Evolutionary conservation across 2,888 invertebrate genomes (phyloP), one percentile per base, ranked within the genome.

Genomic region (Pammene fasciana): DNA sequence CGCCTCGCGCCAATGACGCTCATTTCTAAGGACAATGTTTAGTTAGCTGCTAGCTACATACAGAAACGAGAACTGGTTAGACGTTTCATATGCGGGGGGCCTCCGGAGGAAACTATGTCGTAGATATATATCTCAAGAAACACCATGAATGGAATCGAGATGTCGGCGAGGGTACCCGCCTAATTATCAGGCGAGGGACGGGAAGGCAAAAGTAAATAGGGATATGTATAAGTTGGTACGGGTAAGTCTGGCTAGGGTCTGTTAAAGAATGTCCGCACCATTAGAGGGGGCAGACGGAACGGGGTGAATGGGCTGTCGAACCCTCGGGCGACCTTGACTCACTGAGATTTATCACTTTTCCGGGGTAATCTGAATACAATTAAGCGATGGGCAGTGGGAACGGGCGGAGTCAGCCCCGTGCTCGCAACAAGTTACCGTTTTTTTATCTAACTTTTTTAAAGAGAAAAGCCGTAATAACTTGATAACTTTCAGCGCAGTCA

Each of bases 221-320:
- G 75, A 74, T 76, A 72, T 74, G 74, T 74, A 74, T 72, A 72
- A 67, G 75, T 50, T 78, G 78, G 80, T 79, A 75, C 78, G 82
- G 80, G 82, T 79, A 83, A 84, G 84, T 85, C 82, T 84, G 83
- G 78, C 76, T 78, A 83, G 87, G 85, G 84, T 84, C 82, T 83
- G 84, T 81, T 86, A 89, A 90, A 89, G 91, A 91, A 90, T 87
- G 86, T 87, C 86, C 86, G 85, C 84, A 85, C 87, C 88, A 89
- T 89, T 89, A 89, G 85, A 84, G 89, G 89, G 90, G 88, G 86
- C 83, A 84, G 84, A 82, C 85, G 84, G 81, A 87, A 89, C 87
- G 87, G 90, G 90, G 91, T 90, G 88, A 90, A 89, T 86, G 88
- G 84, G 86, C 87, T 88, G 88, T 89, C 89, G 88, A 90, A 91